Conservation (phyloP, 2,888 invertebrate genomes). For the Mimas tiliae region DNA sequence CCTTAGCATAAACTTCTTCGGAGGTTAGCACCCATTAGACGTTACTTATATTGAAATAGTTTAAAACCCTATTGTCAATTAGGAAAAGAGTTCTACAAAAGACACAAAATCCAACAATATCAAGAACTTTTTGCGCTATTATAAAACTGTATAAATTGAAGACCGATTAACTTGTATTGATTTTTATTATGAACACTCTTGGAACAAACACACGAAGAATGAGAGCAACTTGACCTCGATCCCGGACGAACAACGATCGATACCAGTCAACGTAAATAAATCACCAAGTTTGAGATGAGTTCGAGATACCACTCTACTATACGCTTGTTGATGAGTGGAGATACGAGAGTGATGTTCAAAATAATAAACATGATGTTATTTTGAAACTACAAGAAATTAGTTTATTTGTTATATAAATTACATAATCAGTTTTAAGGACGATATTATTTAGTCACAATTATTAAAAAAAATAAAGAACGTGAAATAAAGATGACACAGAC, state of each 20-base stretch:
- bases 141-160: background rate
- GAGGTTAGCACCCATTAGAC: too few species aligned
- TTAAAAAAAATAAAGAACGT: too few species aligned
- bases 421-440: too few species aligned
- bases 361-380: background rate
- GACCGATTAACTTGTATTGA: constrained; percentile 1
- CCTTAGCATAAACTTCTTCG: too few species aligned
- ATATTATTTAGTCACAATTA: too few species aligned
- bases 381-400: background rate
- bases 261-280: constrained; percentile 77
- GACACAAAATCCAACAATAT: background rate
- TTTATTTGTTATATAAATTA: background rate
- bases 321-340: constrained; percentile 26
- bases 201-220: constrained; percentile 66
- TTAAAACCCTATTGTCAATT: too few species aligned
- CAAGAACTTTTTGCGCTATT: background rate
- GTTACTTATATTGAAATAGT: too few species aligned
- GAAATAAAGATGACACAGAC: too few species aligned
- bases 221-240: constrained; percentile 74
- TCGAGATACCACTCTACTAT: constrained; percentile 46
- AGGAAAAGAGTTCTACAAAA: too few species aligned
- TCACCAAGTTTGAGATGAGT: constrained; percentile 68
- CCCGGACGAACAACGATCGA: constrained; percentile 71
- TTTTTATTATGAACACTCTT: constrained; percentile 57
- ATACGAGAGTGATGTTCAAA: background rate